These are phyloP conservation scores for Automeris io DNA, from an alignment of 2,888 invertebrate species.

Conservation along the genomic window DNA sequence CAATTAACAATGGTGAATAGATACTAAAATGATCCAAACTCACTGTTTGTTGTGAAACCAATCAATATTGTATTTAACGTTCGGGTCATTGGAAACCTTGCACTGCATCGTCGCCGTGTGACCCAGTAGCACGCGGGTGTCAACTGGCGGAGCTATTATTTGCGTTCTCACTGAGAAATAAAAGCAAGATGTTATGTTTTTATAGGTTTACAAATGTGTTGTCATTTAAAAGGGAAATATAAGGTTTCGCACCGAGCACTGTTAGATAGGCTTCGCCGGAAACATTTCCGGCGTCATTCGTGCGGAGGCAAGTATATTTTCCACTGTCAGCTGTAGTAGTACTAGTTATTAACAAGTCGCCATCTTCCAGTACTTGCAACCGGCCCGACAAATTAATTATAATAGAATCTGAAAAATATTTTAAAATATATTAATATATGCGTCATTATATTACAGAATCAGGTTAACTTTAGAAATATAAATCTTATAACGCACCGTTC, in stretches of 20 bases:
- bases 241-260: constrained; percentile 82
- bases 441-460: too few relatives aligned
- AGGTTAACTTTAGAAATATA: too few relatives aligned
- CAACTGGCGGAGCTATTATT: constrained; percentile 95
- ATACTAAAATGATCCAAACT: constrained; percentile 40
- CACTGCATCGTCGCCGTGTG: constrained; percentile 96
- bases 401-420: constrained; percentile 62
- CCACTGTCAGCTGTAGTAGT: constrained; percentile 91
- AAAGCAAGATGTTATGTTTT: constrained; percentile 9
- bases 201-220: constrained; percentile 11
- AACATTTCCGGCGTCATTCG: constrained; percentile 93
- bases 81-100: constrained; percentile 94
- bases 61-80: constrained; percentile 89
- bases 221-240: background rate
- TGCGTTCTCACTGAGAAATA: constrained; percentile 87
- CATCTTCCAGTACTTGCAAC: constrained; percentile 89
- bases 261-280: constrained; percentile 88
- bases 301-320: constrained; percentile 90
- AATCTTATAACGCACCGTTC: too few relatives aligned
- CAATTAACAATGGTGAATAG: background rate
- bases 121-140: constrained; percentile 93
- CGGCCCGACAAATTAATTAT: constrained; percentile 80
- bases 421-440: too few relatives aligned
- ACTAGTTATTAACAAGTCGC: constrained; percentile 91
- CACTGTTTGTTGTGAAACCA: constrained; percentile 93